Conservation (phyloP, 2,113 vertebrate genomes). For the Cochlearius cochlearius region DNA sequence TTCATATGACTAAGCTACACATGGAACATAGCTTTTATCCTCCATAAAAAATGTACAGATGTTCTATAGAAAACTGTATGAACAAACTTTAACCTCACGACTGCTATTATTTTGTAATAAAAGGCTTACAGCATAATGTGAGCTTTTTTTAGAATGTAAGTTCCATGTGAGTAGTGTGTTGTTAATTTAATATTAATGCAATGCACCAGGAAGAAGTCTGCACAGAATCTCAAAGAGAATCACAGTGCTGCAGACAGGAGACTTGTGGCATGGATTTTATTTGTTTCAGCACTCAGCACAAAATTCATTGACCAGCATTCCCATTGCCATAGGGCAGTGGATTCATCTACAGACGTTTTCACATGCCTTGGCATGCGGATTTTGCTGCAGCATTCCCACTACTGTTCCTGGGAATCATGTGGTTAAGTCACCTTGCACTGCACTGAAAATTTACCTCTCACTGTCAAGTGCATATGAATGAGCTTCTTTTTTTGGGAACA, state of each 20-base stretch:
- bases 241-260: slow-evolving; percentile 28
- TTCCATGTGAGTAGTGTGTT: slow-evolving; percentile 65
- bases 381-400: background rate
- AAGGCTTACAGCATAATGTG: slow-evolving; percentile 75
- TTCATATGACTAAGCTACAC: slow-evolving; percentile 66
- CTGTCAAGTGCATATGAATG: slow-evolving; percentile 40
- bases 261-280: background rate
- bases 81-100: slow-evolving; percentile 74
- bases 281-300: background rate
- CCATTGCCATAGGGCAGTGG: background rate
- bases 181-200: slow-evolving; percentile 76
- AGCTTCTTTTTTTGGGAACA: slow-evolving; percentile 52
- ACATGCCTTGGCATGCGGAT: background rate
- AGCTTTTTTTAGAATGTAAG: slow-evolving; percentile 73
- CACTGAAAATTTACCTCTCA: slow-evolving; percentile 43
- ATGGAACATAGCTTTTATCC: slow-evolving; percentile 56
- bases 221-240: slow-evolving; percentile 57
- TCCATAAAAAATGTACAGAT: slow-evolving; percentile 66
- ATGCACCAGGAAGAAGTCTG: slow-evolving; percentile 62
- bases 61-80: slow-evolving; percentile 65
- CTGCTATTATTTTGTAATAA: slow-evolving; percentile 76
- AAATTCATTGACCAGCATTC: slow-evolving; percentile 32
- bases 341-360: background rate
- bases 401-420: background rate
- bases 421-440: slow-evolving; percentile 37